phyloP scores from a whole-genome alignment of 1,140 invertebrate genomes.

The Pseudomyrmex flavicornis region DNA sequence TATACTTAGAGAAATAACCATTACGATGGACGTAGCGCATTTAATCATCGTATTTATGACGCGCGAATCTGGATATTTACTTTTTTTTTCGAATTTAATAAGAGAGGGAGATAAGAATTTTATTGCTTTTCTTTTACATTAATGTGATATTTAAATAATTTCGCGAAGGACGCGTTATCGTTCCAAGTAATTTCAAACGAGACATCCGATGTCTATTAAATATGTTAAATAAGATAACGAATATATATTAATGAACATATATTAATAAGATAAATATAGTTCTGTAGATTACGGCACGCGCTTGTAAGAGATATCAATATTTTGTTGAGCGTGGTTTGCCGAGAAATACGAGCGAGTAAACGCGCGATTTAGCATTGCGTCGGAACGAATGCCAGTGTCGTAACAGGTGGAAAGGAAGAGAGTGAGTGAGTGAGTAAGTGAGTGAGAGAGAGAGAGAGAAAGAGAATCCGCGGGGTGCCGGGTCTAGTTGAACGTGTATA shows the following conservation, averaged over 20 bases:
- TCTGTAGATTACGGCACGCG: slow-evolving; percentile 4
- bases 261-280: neutral
- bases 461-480: slow-evolving; percentile 26
- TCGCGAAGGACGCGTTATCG: neutral
- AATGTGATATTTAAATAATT: too few species aligned
- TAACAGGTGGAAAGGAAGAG: slow-evolving; percentile 64
- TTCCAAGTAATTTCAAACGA: slow-evolving; percentile 22
- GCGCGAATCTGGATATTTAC: too few species aligned
- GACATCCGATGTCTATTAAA: neutral
- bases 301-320: slow-evolving; percentile 78
- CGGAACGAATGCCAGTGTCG: slow-evolving; percentile 25
- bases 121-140: too few species aligned
- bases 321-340: slow-evolving; percentile 77
- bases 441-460: slow-evolving; percentile 14
- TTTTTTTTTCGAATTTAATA: too few species aligned
- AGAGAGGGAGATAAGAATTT: too few species aligned
- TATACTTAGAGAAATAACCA: too few species aligned
- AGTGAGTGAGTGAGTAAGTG: neutral
- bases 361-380: slow-evolving; percentile 73
- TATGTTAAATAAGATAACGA: too few species aligned
- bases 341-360: slow-evolving; percentile 72
- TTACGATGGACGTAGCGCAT: too few species aligned
- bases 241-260: too few species aligned
- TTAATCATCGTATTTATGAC: too few species aligned
- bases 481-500: slow-evolving; percentile 17